phyloP scores from a whole-genome alignment of 2,113 vertebrate species.

The Phylloscopus trochiloides region DNA sequence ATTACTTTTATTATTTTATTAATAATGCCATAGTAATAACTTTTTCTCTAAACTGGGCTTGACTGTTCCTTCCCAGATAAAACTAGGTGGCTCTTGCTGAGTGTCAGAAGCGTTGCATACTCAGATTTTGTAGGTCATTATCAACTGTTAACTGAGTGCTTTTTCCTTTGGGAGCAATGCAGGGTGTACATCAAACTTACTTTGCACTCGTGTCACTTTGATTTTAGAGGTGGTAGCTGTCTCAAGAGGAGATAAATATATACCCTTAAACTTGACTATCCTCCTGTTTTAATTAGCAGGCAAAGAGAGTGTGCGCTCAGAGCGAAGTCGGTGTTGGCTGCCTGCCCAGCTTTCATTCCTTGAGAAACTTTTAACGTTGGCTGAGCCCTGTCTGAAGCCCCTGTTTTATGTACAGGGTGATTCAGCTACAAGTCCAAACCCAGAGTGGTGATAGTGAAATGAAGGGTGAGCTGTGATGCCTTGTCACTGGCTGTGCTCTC shows the following conservation, averaged over 20 bases:
- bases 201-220: background rate
- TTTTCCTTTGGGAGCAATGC: background rate
- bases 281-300: conserved; percentile 45
- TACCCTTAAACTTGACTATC: conserved; percentile 2
- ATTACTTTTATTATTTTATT: too few relatives aligned
- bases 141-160: background rate
- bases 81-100: background rate
- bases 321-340: conserved; percentile 35
- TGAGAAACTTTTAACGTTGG: background rate
- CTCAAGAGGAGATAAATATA: conserved; percentile 33
- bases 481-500: background rate
- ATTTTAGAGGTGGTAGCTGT: conserved; percentile 10
- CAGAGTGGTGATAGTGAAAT: background rate
- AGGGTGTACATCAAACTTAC: background rate
- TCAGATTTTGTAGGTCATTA: conserved; percentile 1
- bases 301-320: conserved; percentile 21
- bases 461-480: background rate
- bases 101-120: background rate
- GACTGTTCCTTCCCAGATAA: background rate
- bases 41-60: background rate
- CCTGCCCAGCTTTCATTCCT: conserved; percentile 18
- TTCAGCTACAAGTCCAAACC: background rate
- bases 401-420: background rate
- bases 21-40: background rate
- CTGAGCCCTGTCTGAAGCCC: background rate